These are phyloP conservation scores for Drosophila seclusa DNA, from an alignment of 2,888 invertebrate species.

Conservation along the genomic window DNA sequence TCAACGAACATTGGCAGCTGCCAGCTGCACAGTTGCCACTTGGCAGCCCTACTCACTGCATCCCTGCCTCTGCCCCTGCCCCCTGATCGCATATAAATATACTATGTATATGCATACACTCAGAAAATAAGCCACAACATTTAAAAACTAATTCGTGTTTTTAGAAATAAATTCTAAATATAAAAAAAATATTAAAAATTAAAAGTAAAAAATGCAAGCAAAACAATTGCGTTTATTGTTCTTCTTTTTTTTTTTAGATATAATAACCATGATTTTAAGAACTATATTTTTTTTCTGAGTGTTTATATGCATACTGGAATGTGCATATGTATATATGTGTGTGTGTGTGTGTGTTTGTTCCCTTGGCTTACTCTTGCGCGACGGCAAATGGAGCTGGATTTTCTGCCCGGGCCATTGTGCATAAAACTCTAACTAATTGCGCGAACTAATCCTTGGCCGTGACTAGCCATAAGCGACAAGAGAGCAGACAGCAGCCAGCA, in stretches of 20 bases:
- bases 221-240: too few species aligned
- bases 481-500: not conserved
- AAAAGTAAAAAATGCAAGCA: too few species aligned
- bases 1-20: slow-evolving; percentile 45
- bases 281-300: not conserved
- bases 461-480: slow-evolving; percentile 62
- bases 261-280: not conserved
- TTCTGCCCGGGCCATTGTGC: slow-evolving; percentile 39
- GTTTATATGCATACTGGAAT: not conserved
- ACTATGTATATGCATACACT: slow-evolving; percentile 6
- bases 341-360: slow-evolving; percentile 1
- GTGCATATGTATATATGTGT: not conserved
- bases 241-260: too few species aligned
- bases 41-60: slow-evolving; percentile 3
- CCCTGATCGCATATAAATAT: slow-evolving; percentile 45
- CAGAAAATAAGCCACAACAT: not conserved
- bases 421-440: slow-evolving; percentile 75
- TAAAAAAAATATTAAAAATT: not conserved
- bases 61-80: not conserved
- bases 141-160: not conserved
- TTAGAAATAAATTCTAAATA: not conserved
- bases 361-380: slow-evolving; percentile 15
- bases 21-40: slow-evolving; percentile 35
- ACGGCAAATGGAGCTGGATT: slow-evolving; percentile 55
- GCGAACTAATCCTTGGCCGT: slow-evolving; percentile 76